Evolutionary conservation across 2,888 invertebrate genomes (phyloP), one percentile per base, ranked within the genome.

Genomic region (Tromatobia lineatoria): DNA sequence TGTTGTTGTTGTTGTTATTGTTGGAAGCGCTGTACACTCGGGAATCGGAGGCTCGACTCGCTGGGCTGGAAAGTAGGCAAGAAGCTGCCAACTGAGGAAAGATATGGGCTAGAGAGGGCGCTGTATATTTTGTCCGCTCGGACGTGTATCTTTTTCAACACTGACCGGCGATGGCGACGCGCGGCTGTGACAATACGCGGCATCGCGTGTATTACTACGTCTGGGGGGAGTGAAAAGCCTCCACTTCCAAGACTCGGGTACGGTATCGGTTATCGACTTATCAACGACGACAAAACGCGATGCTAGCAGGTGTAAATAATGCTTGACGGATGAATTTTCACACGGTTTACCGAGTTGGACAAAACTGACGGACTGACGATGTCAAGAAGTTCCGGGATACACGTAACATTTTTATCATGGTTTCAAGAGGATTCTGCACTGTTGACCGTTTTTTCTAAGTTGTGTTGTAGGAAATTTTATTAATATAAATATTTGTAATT

Each of bases 81-180:
- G n/a, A 73, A 25, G 25, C 7, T 34, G 64, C 47, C 23, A 57
- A 54, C 4, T 47, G 74, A 20, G 66, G 47, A 78, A 67, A 82
- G 25, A 61, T 78, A 59, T 67, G 15, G 38, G 45, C 50, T n/a
- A 25, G 74, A 66, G 47, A 54, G 47, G 6, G 54, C 52, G 79
- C 75, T 38, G 38, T 25, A 29, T 64, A 66, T 81, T 84, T 80
- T 66, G 69, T 47, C 57, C 64, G 50, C 61, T 78, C 81, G 42
- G 8, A 57, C 74, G 66, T 74, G 45, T 81, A 81, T 75, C 81
- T 81, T 78, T 81, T 74, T 70, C 74, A 74, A 77, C 69, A 83
- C 81, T 78, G 78, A 45, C 29, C 74, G 38, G 15, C 34, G 20
- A 7, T 38, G 20, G 34, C 61, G 61, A 13, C 61, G 61, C 47